Evolutionary conservation across 2,113 vertebrate genomes (phyloP), one percentile per base, ranked within the genome.

Genomic region (Nesoenas mayeri): DNA sequence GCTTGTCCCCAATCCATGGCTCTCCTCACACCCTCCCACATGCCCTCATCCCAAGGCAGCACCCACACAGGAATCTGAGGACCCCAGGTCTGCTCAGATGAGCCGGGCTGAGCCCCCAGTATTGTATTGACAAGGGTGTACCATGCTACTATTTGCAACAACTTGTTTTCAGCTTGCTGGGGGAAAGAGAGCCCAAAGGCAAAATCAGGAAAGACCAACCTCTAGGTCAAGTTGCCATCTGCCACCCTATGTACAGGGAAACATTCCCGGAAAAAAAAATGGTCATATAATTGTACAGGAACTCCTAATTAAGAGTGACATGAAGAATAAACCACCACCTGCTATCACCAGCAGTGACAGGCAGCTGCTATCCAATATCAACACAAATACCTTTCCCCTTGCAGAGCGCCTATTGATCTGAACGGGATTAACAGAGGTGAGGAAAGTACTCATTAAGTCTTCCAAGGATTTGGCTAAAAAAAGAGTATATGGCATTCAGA

Each of bases 401-500:
- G 57, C 4, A 44, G n/a, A 79, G 38, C 2, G 1, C 24, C 65
- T 72, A 58, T 89, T 61, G 89, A 95, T 91, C 70, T 40, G 48
- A 81, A 40, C 34, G 65, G 73, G 69, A 95, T 87, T 88, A 95
- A 81, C 48, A 75, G 77, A 91, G 53, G 81, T 56, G 91, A 92
- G 69, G 51, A 80, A 93, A 96, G 65, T 14, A 87, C 51, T 91
- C 80, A 89, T 78, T 80, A 93, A 38, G 10, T 57, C 51, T 89
- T 92, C 73, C 90, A 93, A 94, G 69, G 65, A 88, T 28, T 61
- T 71, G n/a, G 85, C 69, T 85, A 86, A 75, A 81, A 91, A 91
- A 67, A 48, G 60, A 48, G 14, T 53, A 56, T 50, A 12, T 3
- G 40, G 64, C 32, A 67, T 81, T n/a, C 65, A 72, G 21, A 6